Base-by-base conservation (phyloP, 1,140 invertebrate genomes). In the Periplaneta americana region DNA sequence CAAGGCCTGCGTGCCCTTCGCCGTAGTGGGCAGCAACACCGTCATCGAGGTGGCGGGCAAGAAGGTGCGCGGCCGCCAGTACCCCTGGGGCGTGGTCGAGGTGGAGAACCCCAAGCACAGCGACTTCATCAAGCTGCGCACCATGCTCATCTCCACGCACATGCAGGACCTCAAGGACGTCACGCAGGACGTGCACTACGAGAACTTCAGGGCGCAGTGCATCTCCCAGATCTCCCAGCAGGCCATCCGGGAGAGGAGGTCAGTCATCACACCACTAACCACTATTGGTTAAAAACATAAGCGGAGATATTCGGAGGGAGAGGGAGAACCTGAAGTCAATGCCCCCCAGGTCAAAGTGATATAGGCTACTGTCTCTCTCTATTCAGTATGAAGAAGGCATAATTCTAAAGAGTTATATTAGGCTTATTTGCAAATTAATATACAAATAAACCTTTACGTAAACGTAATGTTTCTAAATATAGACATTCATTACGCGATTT, bases 81-180 rank as follows among this genome's bases (percentile, higher is more conserved):
- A 99, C 89, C 98, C 98, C 0, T 99, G 98, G 98, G 98, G 98
- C 28, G 94, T 98, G 57, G 98, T 99, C 4, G 98, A 99, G 91
- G 98, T 99, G 82, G 98, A 99, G 88, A 99, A 99, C 89, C 94
- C 98, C 10, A 95, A 96, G 83, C 98, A 99, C 88, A 98, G 98
- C 86, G 98, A 99, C 89, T 99, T 99, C 88, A 95, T 97, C 36
- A 98, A 98, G 87, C 89, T 99, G 75, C 92, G 98, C 83, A 98
- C 98, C 83, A 98, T 99, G 94, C 89, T 99, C 74, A 99, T 99
- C 85, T 96, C 96, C 15, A 97, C 96, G 39, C 96, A 98, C 87
- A 96, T 98, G 95, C 96, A 98, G 87, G 97, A 98, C 88, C 88
- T 98, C 78, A 98, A 98, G 88, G 97, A 98, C 86, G 96, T 97